A percentile compares a stretch with the other conserved stretches of the same genome.
phyloP scores from a whole-genome alignment of 2,888 invertebrate genomes.

The Lingula anatina region DNA sequence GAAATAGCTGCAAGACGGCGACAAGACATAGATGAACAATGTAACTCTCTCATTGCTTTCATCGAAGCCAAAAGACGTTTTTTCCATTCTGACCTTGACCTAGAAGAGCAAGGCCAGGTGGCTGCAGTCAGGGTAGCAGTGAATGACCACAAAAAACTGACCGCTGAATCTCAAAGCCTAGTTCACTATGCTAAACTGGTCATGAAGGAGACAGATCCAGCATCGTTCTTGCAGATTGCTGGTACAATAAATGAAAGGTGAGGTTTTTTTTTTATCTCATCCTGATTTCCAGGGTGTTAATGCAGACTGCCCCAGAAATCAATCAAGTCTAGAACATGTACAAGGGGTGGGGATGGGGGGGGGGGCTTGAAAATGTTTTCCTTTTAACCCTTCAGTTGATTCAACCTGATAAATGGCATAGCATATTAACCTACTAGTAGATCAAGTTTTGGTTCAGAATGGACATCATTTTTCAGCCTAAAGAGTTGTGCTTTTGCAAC shows the following conservation, averaged over 20 bases:
- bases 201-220: slow-evolving; percentile 24
- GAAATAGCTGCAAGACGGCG: slow-evolving; percentile 13
- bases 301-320: neutral
- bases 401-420: no score
- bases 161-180: slow-evolving; percentile 28
- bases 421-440: no score
- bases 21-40: slow-evolving; percentile 31
- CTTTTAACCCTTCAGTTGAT: no score
- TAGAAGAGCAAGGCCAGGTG: slow-evolving; percentile 29
- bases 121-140: slow-evolving; percentile 22
- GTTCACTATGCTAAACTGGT: slow-evolving; percentile 27
- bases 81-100: slow-evolving; percentile 40
- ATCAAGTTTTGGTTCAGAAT: no score
- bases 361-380: slow-evolving; percentile 3
- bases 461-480: no score
- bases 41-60: slow-evolving; percentile 38
- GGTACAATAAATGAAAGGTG: slow-evolving; percentile 23
- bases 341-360: neutral
- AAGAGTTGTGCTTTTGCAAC: no score
- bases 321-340: neutral
- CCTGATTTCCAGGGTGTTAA: neutral
- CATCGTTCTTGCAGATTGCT: slow-evolving; percentile 24
- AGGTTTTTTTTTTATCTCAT: neutral
- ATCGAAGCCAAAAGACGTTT: slow-evolving; percentile 38
- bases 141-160: slow-evolving; percentile 22